Conservation (phyloP, 2,888 invertebrate genomes). For the Drosophila tanythrix region DNA sequence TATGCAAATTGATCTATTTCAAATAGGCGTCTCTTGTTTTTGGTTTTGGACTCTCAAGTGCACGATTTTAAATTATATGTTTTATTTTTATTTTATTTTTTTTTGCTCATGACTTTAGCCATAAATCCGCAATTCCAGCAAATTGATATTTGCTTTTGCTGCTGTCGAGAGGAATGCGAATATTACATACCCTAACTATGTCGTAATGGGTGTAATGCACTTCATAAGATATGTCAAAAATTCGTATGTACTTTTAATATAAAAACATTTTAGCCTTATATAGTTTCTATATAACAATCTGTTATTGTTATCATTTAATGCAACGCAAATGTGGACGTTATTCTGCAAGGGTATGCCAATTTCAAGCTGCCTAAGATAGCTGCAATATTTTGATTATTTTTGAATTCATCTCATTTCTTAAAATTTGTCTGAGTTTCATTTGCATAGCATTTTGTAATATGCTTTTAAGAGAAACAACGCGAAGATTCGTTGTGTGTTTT, state of each 20-base stretch:
- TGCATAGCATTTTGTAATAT: conserved; percentile 45
- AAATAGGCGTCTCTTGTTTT: conserved; percentile 33
- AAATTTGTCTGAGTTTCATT: neutral
- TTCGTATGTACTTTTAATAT: neutral
- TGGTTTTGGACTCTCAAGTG: conserved; percentile 40
- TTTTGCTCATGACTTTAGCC: conserved; percentile 42
- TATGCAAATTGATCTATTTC: conserved; percentile 60
- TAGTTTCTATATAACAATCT: neutral
- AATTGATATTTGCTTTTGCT: conserved; percentile 54
- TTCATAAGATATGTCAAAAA: neutral
- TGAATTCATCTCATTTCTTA: neutral
- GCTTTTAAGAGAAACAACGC: conserved; percentile 40
- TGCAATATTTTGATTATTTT: neutral
- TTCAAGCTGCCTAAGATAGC: neutral
- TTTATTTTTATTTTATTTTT: neutral
- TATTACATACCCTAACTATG: neutral
- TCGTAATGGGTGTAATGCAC: neutral
- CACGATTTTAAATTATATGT: conserved; percentile 44
- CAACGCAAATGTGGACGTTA: neutral
- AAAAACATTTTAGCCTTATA: neutral
- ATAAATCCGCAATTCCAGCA: conserved; percentile 55
- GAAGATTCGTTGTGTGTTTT: conserved; percentile 37
- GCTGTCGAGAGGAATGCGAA: conserved; percentile 1
- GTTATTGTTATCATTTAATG: neutral
- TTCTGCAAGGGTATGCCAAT: neutral